Percentiles rank a stretch among this genome's conserved stretches.
Evolutionary conservation across 2,888 invertebrate species (phyloP).

Genomic region (Hipparchia semele): DNA sequence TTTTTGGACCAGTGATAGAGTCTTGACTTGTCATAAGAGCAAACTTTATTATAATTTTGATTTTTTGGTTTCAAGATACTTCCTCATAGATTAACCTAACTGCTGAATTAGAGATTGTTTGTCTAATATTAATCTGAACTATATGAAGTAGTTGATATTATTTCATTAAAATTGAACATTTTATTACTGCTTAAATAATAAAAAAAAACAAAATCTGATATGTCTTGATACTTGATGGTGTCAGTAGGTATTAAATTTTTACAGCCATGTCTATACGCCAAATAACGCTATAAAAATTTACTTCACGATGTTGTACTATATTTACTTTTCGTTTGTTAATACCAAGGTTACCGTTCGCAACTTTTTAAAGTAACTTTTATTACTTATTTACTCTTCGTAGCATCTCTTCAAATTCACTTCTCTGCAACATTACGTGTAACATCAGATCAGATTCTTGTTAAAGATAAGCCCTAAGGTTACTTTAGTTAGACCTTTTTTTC

Average conservation of each 20-base stretch:
- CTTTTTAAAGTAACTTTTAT: background rate
- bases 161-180: too few relatives aligned
- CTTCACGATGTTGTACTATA: background rate
- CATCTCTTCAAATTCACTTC: background rate
- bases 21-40: too few relatives aligned
- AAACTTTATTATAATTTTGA: too few relatives aligned
- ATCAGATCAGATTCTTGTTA: conserved; percentile 3
- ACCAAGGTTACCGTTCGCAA: background rate
- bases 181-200: too few relatives aligned
- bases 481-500: background rate
- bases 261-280: too few relatives aligned
- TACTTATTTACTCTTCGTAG: background rate
- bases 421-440: background rate
- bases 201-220: background rate
- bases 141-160: too few relatives aligned
- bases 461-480: conserved; percentile 1
- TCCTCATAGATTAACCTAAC: too few relatives aligned
- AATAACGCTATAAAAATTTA: background rate
- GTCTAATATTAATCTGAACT: too few relatives aligned
- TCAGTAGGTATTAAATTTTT: background rate
- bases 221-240: background rate
- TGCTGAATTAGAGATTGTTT: too few relatives aligned
- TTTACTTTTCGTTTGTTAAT: background rate
- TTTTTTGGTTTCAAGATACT: too few relatives aligned
- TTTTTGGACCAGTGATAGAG: too few relatives aligned